A percentile compares a stretch with the other conserved stretches of the same genome.
Evolutionary conservation across 1,140 invertebrate genomes (phyloP).

Genomic region (Thaumetopoea pityocampa): DNA sequence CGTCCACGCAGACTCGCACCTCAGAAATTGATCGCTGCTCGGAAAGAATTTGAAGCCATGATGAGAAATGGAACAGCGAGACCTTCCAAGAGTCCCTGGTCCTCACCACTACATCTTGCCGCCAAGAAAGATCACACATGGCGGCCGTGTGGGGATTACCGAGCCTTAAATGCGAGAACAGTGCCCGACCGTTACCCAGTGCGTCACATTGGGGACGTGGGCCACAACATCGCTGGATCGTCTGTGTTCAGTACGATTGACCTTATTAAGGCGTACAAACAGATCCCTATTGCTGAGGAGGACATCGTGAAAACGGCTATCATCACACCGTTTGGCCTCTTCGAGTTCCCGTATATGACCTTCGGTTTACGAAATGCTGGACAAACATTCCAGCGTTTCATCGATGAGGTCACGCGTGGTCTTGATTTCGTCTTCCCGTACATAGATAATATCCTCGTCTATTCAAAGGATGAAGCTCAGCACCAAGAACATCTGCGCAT

Average conservation of each 20-base stretch:
- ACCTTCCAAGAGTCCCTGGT: slow-evolving; percentile 3
- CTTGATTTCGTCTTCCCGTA: too few species aligned
- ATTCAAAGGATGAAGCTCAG: too few species aligned
- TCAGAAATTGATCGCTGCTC: slow-evolving; percentile 10
- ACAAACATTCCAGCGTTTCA: too few species aligned
- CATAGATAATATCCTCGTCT: too few species aligned
- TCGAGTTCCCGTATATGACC: too few species aligned
- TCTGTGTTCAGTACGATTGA: too few species aligned
- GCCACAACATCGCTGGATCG: neutral
- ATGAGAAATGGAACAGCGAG: slow-evolving; percentile 4
- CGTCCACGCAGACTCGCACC: slow-evolving; percentile 15
- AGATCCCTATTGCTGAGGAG: too few species aligned
- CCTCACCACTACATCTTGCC: slow-evolving; percentile 2
- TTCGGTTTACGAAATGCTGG: too few species aligned
- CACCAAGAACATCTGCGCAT: too few species aligned
- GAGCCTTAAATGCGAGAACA: slow-evolving; percentile 3
- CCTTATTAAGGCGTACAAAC: neutral
- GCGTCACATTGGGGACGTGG: slow-evolving; percentile 1
- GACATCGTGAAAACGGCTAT: too few species aligned
- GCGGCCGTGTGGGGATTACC: slow-evolving; percentile 2
- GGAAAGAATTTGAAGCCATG: slow-evolving; percentile 17
- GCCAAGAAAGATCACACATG: neutral
- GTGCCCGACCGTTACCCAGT: slow-evolving; percentile 3
- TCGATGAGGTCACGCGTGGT: too few species aligned
- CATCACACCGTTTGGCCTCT: too few species aligned